phyloP scores from a whole-genome alignment of 2,797 vertebrate species.

The Sebastes hubbsi region DNA sequence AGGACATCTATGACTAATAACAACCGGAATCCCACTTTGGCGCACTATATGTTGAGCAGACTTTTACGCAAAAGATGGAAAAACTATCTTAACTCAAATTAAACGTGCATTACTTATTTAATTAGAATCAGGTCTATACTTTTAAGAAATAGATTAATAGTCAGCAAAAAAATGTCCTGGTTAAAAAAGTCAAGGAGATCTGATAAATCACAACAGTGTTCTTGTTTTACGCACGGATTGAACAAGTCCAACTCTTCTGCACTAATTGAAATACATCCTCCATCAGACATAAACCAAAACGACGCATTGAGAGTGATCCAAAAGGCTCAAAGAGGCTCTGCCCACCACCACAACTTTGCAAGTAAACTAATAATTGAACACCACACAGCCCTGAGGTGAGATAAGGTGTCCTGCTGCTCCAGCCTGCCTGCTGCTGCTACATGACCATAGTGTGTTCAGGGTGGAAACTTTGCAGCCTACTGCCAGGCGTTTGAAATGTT shows the following conservation, averaged over 20 bases:
- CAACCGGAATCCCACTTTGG: neutral
- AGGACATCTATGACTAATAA: slow-evolving; percentile 75
- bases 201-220: neutral
- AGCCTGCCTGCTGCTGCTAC: neutral
- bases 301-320: neutral
- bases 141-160: neutral
- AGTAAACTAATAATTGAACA: neutral
- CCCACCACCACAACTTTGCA: neutral
- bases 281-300: neutral
- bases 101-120: neutral
- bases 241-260: neutral
- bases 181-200: neutral
- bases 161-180: neutral
- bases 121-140: neutral
- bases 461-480: slow-evolving; percentile 66
- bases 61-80: slow-evolving; percentile 5
- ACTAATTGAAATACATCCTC: neutral
- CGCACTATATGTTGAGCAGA: neutral
- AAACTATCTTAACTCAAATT: neutral
- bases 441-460: slow-evolving; percentile 31
- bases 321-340: neutral
- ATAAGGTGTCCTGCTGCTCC: slow-evolving; percentile 5
- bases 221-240: slow-evolving; percentile 13
- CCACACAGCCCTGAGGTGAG: neutral
- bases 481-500: slow-evolving; percentile 72